Base-by-base conservation (phyloP, 1,140 invertebrate species). In the Drosophila grimshawi region DNA sequence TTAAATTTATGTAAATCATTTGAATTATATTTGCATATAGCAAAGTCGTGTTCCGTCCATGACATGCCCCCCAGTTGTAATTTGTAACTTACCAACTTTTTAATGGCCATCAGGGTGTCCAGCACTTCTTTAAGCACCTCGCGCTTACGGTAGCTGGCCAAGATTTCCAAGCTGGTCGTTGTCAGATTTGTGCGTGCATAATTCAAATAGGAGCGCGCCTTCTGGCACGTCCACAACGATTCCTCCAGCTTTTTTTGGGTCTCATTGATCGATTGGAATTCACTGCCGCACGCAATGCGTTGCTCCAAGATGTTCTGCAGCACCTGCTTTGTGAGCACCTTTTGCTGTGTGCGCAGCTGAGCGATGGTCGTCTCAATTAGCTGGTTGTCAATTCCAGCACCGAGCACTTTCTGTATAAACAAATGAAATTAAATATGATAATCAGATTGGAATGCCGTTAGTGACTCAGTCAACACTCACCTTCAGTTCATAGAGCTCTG, bases 281-380 rank as follows among this genome's bases (percentile, higher is more conserved):
- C 97, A 8, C 95, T 94, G 68, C 96, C 96, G 92, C 97, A 98
- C 2, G 95, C 94, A 75, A 95, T 95, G 59, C 98, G 95, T 75
- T 99, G 97, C 91, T 98, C 96, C 6, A 98, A 93, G 79, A 99
- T 98, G 11, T 98, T 93, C 77, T 98, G 96, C 0, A 98, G 94
- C 0, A 98, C 96, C 93, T 98, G 97, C 77, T 97, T 97, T 0
- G 97, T 98, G 0, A 99, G 97, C 33, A 98, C 97, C 92, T 95
- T 94, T 64, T 97, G 95, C 88, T 97, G 96, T 56, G 94, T 94
- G 64, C 95, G 94, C 11, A 97, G 92, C 68, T 94, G 94, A 69
- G 95, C 94, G 72, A 95, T 94, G 67, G 95, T 94, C 35, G 93
- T 92, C 78, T 95, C 94, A 65, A 97, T 96, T 46, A 95, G 93